Evolutionary conservation across 2,113 vertebrate species (phyloP).

Genomic region (Butorides virescens): DNA sequence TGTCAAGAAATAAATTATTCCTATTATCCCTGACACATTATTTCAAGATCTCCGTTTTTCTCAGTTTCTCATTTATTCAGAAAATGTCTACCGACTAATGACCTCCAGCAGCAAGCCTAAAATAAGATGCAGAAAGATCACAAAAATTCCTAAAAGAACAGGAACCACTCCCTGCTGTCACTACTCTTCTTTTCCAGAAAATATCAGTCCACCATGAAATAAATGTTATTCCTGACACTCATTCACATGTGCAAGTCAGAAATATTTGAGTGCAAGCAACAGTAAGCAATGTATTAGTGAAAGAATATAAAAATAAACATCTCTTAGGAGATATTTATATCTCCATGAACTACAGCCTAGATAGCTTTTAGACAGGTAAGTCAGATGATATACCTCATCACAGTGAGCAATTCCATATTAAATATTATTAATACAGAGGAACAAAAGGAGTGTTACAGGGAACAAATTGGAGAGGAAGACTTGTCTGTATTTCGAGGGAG

Average conservation of each 20-base stretch:
- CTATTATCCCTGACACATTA: neutral
- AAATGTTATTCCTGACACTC: neutral
- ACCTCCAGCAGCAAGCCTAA: neutral
- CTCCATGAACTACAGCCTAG: neutral
- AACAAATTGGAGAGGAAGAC: neutral
- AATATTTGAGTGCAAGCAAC: neutral
- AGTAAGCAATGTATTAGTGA: neutral
- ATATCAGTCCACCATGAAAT: neutral
- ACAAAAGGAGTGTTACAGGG: neutral
- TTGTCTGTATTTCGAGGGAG: neutral
- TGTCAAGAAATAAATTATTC: conserved; percentile 20
- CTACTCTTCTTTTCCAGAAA: neutral
- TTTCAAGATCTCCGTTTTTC: conserved; percentile 11
- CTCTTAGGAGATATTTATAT: neutral
- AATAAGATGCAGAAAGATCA: neutral
- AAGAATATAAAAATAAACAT: neutral
- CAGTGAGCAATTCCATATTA: neutral
- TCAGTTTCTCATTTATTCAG: neutral
- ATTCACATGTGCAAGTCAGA: neutral
- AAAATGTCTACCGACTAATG: neutral
- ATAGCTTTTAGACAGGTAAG: neutral
- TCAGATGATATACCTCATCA: neutral
- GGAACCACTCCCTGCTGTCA: neutral
- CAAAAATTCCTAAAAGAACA: neutral
- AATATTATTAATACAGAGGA: neutral